Evolutionary conservation across 2,888 invertebrate genomes (phyloP), one percentile per base, ranked within the genome.

Genomic region (Lasioglossum oenotherae): DNA sequence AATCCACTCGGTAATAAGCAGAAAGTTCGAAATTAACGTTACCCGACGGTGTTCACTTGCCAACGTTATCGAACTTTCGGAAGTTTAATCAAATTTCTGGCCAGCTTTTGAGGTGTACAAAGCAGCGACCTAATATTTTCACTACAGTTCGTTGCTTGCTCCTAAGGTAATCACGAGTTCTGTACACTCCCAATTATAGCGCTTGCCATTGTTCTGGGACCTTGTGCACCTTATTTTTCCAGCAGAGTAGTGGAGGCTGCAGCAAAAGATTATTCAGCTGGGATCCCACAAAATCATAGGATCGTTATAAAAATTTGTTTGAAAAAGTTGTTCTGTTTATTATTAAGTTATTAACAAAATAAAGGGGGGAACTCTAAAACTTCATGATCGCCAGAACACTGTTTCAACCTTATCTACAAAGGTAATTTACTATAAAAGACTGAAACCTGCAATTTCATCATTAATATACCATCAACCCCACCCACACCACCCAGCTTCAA

Each of bases 41-140:
- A n/a, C 19, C 19, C 67, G 8, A 67, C 67, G 35, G 31, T 16
- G 35, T 35, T 67, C 67, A 35, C 35, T 67, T 67, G 67, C 35
- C 67, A 67, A 67, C 67, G 67, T 35, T 67, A 67, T 67, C 67
- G 67, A 67, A 67, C 67, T 67, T 67, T 35, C 19, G 35, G 19
- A 67, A 67, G 67, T 67, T 67, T 67, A 67, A 67, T 67, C 67
- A 35, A 67, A 67, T 67, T 35, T 67, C 67, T 67, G 67, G 3
- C 31, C 31, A 12, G 60, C 60, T 60, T 67, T 35, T 35, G 67
- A 67, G 67, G 67, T 67, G 67, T 67, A 67, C 67, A 67, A 67
- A 67, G 67, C 35, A 23, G 41, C 12, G n/a, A 41, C 31, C 35
- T 35, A 67, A 35, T 67, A 67, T 67, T 67, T 67, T 67, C 67